Evolutionary conservation across 2,113 vertebrate genomes (phyloP), one percentile per base, ranked within the genome.

Genomic region (Sorex fumeus): DNA sequence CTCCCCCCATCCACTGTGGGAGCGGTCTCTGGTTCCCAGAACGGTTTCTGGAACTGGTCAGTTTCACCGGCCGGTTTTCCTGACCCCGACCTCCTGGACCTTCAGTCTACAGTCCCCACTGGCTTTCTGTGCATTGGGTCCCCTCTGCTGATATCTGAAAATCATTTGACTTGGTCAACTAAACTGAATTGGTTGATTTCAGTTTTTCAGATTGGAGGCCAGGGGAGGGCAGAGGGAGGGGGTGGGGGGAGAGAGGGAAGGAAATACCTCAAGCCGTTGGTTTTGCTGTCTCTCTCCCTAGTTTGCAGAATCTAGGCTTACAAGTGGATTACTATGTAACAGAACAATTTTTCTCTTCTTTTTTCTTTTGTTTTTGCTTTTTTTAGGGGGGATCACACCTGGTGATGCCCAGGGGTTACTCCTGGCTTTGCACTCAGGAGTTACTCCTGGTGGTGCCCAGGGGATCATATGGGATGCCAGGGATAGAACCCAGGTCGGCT

Each of bases 1-100:
- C 40, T 9, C 8, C 6, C 74, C 28, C 40, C 9, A 36, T 8
- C 3, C 9, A 34, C 60, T 83, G 6, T 21, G 57, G 57, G 57
- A 60, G 57, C 8, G 57, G 57, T 15, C 15, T 2, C 3, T 45
- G 4, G 6, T 10, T 4, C 69, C 18, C 66, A 32, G 12, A 23
- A 10, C 1, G 19, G 2, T 1, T 7, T 40, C 11, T n/a, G 10
- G 6, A 71, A 28, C 25, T 1, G 57, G 4, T 8, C 64, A 11
- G 27, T 60, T 23, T 60, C 18, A 23, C 18, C 6, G 18, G 6
- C 18, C 18, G 3, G 25, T 13, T 12, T 66, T 9, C 57, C 57
- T 60, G 15, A n/a, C n/a, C 57, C 21, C 18, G 6, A 60, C 18
- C 21, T 60, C 57, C 57, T 60, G 18, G 0, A 23, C 6, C 57